A percentile compares a stretch with the other conserved stretches of the same genome.
These are phyloP conservation scores for Cinclus cinclus DNA, from an alignment of 2,113 vertebrate species.

Conservation along the genomic window DNA sequence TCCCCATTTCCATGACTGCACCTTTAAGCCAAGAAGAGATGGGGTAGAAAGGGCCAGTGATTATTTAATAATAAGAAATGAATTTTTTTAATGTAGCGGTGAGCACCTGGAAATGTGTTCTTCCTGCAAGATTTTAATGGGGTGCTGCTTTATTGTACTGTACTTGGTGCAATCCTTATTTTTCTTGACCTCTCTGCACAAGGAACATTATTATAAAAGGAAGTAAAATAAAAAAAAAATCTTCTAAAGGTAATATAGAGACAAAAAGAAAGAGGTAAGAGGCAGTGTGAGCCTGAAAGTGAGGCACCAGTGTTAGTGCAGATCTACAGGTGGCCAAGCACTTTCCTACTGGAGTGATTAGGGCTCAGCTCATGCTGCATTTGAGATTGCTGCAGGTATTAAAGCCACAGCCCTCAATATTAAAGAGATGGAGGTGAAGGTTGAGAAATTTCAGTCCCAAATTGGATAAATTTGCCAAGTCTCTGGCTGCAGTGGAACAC, in stretches of 20 bases:
- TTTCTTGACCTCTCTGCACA: not conserved
- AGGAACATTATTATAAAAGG: not conserved
- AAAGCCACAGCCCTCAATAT: not conserved
- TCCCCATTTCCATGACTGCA: not conserved
- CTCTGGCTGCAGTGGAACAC: not conserved
- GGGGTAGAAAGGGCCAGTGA: not conserved
- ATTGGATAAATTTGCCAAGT: constrained; percentile 32
- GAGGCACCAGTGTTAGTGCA: not conserved
- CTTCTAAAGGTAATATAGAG: not conserved
- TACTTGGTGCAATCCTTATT: not conserved
- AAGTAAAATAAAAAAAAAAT: not conserved
- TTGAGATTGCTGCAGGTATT: not conserved
- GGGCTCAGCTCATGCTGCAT: constrained; percentile 2
- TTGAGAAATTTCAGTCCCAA: constrained; percentile 21
- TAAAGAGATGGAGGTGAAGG: constrained; percentile 4
- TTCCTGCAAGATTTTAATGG: not conserved
- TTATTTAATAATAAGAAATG: not conserved
- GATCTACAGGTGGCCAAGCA: not conserved
- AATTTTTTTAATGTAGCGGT: not conserved
- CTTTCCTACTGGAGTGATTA: not conserved
- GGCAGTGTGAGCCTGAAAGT: not conserved
- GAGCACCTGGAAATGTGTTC: not conserved
- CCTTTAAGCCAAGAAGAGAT: not conserved
- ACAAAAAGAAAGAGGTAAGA: not conserved
- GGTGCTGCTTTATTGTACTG: not conserved